These are phyloP conservation scores for Penaeus chinensis DNA, from an alignment of 1,140 invertebrate species.

Conservation along the genomic window DNA sequence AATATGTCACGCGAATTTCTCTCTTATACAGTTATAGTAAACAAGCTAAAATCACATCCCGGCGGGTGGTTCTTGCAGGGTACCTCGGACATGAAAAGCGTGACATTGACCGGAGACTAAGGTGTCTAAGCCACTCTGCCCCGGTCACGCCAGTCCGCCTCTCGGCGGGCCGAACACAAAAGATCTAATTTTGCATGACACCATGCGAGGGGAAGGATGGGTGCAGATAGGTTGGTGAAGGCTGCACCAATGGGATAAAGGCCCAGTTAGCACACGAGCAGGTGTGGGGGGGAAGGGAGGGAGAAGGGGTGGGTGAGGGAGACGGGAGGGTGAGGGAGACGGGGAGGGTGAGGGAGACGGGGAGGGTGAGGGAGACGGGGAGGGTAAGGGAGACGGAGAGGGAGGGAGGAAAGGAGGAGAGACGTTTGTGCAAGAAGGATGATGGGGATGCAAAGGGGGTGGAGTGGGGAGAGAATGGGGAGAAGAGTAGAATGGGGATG, in stretches of 20 bases:
- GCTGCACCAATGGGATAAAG: slow-evolving; percentile 25
- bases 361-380: no score
- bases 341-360: not conserved
- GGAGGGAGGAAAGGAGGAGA: not conserved
- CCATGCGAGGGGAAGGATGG: no score
- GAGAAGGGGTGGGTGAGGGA: not conserved
- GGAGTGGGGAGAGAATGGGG: not conserved
- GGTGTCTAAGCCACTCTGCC: slow-evolving; percentile 27
- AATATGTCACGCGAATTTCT: slow-evolving; percentile 39
- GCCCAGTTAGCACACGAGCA: slow-evolving; percentile 49
- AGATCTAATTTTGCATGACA: slow-evolving; percentile 37
- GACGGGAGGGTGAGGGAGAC: not conserved
- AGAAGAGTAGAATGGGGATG: not conserved
- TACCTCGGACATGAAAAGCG: slow-evolving; percentile 56
- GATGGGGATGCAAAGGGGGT: not conserved
- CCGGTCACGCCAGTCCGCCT: slow-evolving; percentile 27
- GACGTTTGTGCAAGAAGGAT: not conserved
- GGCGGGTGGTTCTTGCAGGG: slow-evolving; percentile 25
- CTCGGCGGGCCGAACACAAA: not conserved
- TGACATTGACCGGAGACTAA: slow-evolving; percentile 48
- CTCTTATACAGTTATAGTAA: slow-evolving; percentile 30
- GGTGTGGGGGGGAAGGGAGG: slow-evolving; percentile 10
- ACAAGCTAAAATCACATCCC: slow-evolving; percentile 37
- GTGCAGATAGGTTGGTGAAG: slow-evolving; percentile 17
- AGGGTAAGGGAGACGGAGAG: not conserved